Conservation (phyloP, 1,140 invertebrate species). For the Apocrypta bakeri region DNA sequence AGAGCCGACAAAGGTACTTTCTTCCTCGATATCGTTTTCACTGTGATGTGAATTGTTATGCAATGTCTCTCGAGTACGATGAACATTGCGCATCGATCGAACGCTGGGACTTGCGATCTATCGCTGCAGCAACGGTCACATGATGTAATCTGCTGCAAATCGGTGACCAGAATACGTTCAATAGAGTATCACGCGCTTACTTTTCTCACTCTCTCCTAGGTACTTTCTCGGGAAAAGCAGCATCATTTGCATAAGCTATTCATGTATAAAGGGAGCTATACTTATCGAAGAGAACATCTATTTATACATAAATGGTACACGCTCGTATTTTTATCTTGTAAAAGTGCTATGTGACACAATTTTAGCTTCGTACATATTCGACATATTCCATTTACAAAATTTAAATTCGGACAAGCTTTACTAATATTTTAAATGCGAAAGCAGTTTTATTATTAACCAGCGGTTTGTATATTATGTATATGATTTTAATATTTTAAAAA, state of each 20-base stretch:
- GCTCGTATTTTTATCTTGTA: background rate
- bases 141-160: slow-evolving; percentile 51
- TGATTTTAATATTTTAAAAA: too few species aligned
- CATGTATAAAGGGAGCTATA: background rate
- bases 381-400: background rate
- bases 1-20: slow-evolving; percentile 5
- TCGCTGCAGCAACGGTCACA: background rate
- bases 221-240: slow-evolving; percentile 41
- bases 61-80: slow-evolving; percentile 4
- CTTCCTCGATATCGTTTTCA: slow-evolving; percentile 29
- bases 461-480: too few species aligned
- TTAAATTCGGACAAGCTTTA: background rate
- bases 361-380: background rate
- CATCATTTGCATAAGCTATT: slow-evolving; percentile 38
- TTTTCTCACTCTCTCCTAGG: slow-evolving; percentile 35
- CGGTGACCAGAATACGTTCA: slow-evolving; percentile 50
- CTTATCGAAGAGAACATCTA: background rate
- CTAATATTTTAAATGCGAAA: too few species aligned
- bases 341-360: background rate
- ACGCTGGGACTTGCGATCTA: slow-evolving; percentile 2
- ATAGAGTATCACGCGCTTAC: slow-evolving; percentile 23
- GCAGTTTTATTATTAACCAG: too few species aligned
- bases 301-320: background rate
- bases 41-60: background rate
- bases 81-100: slow-evolving; percentile 41